A percentile compares a stretch with the other conserved stretches of the same genome.
Conservation (phyloP, 1,140 invertebrate genomes). For the Macrobrachium rosenbergii region DNA sequence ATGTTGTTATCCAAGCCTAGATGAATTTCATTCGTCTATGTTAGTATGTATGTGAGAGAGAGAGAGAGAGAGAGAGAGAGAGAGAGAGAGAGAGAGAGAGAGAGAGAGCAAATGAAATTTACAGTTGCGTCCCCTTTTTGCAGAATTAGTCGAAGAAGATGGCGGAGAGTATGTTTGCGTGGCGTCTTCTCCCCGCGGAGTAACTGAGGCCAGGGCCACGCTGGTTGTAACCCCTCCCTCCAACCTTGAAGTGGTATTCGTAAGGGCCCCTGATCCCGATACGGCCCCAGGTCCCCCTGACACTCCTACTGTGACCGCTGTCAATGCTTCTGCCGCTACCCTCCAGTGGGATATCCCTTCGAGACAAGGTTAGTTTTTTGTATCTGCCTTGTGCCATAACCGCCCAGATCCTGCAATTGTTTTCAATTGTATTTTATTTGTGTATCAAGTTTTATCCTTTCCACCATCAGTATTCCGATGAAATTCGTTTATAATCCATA, state of each 20-base stretch:
- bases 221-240: conserved; percentile 16
- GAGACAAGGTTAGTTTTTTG: conserved; percentile 15
- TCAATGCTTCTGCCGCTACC: conserved; percentile 55
- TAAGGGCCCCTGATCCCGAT: conserved; percentile 48
- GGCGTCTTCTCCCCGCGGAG: conserved; percentile 51
- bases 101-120: too few relatives aligned
- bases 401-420: too few relatives aligned
- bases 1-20: too few relatives aligned
- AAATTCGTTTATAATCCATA: too few relatives aligned
- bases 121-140: neutral
- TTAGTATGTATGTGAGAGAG: too few relatives aligned
- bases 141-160: conserved; percentile 49
- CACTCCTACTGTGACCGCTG: conserved; percentile 48
- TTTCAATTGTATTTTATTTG: too few relatives aligned
- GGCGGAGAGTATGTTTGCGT: conserved; percentile 55
- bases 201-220: conserved; percentile 48
- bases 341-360: conserved; percentile 52
- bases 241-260: conserved; percentile 1
- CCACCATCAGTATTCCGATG: too few relatives aligned
- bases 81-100: too few relatives aligned
- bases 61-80: too few relatives aligned
- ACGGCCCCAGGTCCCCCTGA: conserved; percentile 53
- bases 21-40: too few relatives aligned
- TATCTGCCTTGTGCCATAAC: too few relatives aligned
- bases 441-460: too few relatives aligned